These are phyloP conservation scores for Hirundichthys speculiger DNA, from an alignment of 2,113 vertebrate genomes.

Conservation along the genomic window DNA sequence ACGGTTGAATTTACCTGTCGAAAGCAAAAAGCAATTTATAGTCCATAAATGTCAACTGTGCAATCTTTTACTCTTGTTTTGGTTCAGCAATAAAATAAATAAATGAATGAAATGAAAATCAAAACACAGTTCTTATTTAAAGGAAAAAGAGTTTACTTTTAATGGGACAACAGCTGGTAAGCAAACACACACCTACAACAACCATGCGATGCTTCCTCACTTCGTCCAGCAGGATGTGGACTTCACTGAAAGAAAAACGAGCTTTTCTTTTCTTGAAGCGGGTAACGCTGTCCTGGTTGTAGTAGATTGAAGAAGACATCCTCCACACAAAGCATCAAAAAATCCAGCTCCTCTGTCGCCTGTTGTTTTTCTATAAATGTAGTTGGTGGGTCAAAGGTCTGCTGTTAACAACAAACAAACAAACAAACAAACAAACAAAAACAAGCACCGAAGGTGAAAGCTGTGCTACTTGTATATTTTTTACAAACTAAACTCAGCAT, in stretches of 20 bases:
- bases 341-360: constrained; percentile 25
- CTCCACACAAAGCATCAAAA: constrained; percentile 41
- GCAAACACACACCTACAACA: constrained; percentile 77
- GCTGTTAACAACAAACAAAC: too few species aligned
- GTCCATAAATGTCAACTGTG: too few species aligned
- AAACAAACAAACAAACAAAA: too few species aligned
- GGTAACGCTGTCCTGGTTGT: constrained; percentile 63
- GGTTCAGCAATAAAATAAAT: neutral
- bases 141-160: neutral
- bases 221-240: constrained; percentile 84
- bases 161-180: neutral
- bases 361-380: too few species aligned
- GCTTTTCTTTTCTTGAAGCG: constrained; percentile 83
- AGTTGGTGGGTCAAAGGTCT: too few species aligned
- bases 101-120: neutral
- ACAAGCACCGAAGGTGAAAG: too few species aligned
- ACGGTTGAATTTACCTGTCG: constrained; percentile 81
- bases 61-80: too few species aligned
- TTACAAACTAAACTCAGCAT: too few species aligned
- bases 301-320: constrained; percentile 76
- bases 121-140: neutral
- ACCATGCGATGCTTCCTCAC: constrained; percentile 80
- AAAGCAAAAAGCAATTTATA: neutral
- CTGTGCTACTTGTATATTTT: too few species aligned
- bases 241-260: constrained; percentile 82